A percentile compares a stretch with the other conserved stretches of the same genome.
Conservation (phyloP, 1,140 invertebrate genomes). For the Cotesia chilonis region DNA sequence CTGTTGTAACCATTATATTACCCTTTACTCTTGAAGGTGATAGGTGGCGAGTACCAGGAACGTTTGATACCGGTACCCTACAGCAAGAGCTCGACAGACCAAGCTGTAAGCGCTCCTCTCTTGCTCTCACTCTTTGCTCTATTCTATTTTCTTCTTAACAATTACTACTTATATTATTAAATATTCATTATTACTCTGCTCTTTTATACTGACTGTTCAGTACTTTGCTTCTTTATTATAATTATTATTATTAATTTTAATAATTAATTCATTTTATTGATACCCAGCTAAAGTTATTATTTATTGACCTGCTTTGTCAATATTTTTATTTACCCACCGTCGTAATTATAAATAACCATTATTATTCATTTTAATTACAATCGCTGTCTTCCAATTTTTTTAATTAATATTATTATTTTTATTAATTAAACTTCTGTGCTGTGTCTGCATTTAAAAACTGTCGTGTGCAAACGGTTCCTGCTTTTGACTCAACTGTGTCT, state of each 20-base stretch:
- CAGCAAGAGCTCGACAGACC: slow-evolving; percentile 99
- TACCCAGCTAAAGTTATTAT: neutral
- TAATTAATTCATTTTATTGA: slow-evolving; percentile 15
- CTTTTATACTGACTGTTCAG: slow-evolving; percentile 38
- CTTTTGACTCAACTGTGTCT: slow-evolving; percentile 20
- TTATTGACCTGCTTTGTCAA: too few species aligned
- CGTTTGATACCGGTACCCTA: slow-evolving; percentile 98
- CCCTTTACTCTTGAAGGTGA: slow-evolving; percentile 92
- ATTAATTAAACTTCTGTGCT: slow-evolving; percentile 13
- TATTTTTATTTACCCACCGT: too few species aligned
- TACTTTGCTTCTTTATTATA: slow-evolving; percentile 32
- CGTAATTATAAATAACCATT: too few species aligned
- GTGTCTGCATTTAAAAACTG: slow-evolving; percentile 26
- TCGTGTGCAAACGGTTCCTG: slow-evolving; percentile 21
- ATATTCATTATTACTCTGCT: slow-evolving; percentile 36
- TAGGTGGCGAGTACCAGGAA: slow-evolving; percentile 99
- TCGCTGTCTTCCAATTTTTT: neutral
- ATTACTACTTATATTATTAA: slow-evolving; percentile 12
- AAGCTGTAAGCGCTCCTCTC: slow-evolving; percentile 91
- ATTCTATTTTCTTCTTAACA: slow-evolving; percentile 38
- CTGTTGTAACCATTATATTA: slow-evolving; percentile 70
- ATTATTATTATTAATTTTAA: slow-evolving; percentile 7
- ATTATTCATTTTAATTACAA: too few species aligned
- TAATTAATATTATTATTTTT: slow-evolving; percentile 13
- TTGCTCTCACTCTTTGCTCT: slow-evolving; percentile 57